Percentiles rank a stretch among this genome's conserved stretches.
These are phyloP conservation scores for Triops longicaudatus DNA, from an alignment of 1,140 invertebrate species.

Conservation along the genomic window DNA sequence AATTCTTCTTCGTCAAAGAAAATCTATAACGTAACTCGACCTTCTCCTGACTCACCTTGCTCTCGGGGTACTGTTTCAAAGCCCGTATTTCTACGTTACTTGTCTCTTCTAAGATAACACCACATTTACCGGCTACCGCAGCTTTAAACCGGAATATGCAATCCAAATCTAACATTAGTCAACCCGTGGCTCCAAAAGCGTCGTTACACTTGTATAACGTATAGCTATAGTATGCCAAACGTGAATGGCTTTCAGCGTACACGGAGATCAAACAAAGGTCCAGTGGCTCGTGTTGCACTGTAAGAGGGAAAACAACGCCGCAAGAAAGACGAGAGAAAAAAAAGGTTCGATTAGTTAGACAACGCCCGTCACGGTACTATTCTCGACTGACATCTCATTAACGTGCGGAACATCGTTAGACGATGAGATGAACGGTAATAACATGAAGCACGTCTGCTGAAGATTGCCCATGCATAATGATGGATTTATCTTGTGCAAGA, in stretches of 20 bases:
- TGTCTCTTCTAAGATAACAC: not conserved
- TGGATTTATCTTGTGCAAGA: not conserved
- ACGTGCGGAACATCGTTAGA: not conserved
- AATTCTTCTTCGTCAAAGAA: conserved; percentile 3
- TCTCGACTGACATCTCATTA: conserved; percentile 4
- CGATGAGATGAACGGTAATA: not conserved
- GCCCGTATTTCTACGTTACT: not conserved
- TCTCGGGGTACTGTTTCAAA: not conserved
- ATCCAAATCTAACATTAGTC: not conserved
- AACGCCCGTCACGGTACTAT: not conserved
- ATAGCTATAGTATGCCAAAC: not conserved
- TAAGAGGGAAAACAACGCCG: not conserved
- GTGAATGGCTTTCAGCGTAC: not conserved
- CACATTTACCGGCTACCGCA: not conserved
- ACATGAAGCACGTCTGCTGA: not conserved
- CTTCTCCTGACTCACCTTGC: not conserved
- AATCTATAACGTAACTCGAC: not conserved
- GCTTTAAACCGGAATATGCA: not conserved
- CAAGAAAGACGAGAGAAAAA: not conserved
- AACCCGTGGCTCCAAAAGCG: not conserved
- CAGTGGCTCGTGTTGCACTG: not conserved
- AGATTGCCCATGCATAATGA: not conserved
- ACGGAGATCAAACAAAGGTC: not conserved
- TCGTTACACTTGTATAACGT: not conserved
- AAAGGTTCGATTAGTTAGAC: not conserved